A percentile compares a stretch with the other conserved stretches of the same genome.
Evolutionary conservation across 2,888 invertebrate genomes (phyloP).

Genomic region (Erannis defoliaria): DNA sequence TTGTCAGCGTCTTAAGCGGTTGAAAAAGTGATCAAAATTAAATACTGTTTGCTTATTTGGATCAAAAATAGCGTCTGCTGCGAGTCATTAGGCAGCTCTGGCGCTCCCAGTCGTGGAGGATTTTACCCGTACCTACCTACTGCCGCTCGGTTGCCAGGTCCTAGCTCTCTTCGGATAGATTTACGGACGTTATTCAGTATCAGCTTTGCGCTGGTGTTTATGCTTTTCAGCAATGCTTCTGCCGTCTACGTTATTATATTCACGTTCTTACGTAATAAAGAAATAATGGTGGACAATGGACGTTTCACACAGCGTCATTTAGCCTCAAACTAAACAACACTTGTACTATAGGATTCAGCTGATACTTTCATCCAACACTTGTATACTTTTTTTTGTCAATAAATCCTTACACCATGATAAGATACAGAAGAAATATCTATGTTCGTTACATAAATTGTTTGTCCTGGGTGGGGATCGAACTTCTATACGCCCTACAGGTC

Average conservation of each 20-base stretch:
- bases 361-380: background rate
- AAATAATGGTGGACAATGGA: too few species aligned
- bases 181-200: slow-evolving; percentile 36
- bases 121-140: slow-evolving; percentile 23
- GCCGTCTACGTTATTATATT: background rate
- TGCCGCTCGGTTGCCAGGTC: slow-evolving; percentile 30
- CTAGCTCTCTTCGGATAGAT: slow-evolving; percentile 40
- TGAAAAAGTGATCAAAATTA: slow-evolving; percentile 5
- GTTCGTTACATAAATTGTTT: too few species aligned
- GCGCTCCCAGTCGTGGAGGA: slow-evolving; percentile 25
- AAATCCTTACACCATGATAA: too few species aligned
- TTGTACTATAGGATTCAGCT: background rate
- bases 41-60: slow-evolving; percentile 5
- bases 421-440: too few species aligned
- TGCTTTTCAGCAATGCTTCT: slow-evolving; percentile 21
- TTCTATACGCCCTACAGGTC: too few species aligned
- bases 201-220: slow-evolving; percentile 19
- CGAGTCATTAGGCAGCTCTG: slow-evolving; percentile 26
- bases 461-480: too few species aligned
- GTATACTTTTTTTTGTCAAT: too few species aligned
- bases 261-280: background rate
- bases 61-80: slow-evolving; percentile 17
- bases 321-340: too few species aligned
- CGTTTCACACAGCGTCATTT: too few species aligned
- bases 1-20: too few species aligned